Evolutionary conservation across 1,140 invertebrate genomes (phyloP).

Genomic region (Papilio glaucus): DNA sequence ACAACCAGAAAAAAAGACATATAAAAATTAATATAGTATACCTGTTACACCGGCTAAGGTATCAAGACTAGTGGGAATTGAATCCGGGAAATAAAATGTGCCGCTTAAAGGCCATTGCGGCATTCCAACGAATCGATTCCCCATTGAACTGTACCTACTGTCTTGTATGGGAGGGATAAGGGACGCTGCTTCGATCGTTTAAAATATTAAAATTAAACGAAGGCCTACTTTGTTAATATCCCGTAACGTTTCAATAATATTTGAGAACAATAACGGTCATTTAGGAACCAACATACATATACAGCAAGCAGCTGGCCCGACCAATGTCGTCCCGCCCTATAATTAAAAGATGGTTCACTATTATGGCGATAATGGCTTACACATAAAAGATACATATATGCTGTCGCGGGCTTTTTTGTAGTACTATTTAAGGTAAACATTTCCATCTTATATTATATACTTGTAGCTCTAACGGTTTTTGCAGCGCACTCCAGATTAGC

Average conservation of each 20-base stretch:
- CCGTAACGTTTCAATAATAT: too few species aligned
- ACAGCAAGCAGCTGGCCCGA: too few species aligned
- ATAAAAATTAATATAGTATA: conserved; percentile 29
- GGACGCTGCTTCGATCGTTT: neutral
- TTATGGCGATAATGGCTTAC: too few species aligned
- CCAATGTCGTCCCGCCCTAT: too few species aligned
- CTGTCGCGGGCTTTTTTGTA: too few species aligned
- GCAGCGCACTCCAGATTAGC: too few species aligned
- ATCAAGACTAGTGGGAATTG: conserved; percentile 50
- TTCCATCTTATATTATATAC: too few species aligned
- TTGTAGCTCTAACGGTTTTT: too few species aligned
- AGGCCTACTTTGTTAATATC: neutral
- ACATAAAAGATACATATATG: too few species aligned
- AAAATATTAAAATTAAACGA: neutral
- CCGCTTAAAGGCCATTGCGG: neutral
- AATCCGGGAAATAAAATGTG: conserved; percentile 34
- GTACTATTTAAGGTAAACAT: too few species aligned
- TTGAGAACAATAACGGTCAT: neutral
- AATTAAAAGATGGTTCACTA: too few species aligned
- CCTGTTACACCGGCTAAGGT: conserved; percentile 42
- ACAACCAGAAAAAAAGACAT: neutral
- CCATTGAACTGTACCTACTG: conserved; percentile 34
- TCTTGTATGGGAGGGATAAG: neutral
- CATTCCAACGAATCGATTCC: conserved; percentile 15
- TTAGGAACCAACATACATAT: too few species aligned